phyloP scores from a whole-genome alignment of 2,113 vertebrate genomes.

The Garra rufa region DNA sequence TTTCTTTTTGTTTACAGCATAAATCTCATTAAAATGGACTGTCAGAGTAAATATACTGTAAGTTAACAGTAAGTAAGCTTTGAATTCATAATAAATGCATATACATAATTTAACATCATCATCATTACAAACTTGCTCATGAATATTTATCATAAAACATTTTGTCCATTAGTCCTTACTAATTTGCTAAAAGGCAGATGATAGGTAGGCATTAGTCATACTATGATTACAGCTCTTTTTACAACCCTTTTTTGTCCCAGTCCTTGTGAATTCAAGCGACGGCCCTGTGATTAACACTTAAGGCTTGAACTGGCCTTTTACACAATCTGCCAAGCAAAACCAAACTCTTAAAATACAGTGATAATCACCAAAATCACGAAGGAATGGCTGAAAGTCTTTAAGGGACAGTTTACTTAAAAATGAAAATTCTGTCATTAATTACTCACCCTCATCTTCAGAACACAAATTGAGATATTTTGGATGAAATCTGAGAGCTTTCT shows the following conservation, averaged over 20 bases:
- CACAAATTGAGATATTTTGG: too few species aligned
- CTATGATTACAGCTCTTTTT: neutral
- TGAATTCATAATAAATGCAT: neutral
- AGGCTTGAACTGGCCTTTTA: neutral
- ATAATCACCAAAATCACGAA: neutral
- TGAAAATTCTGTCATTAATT: too few species aligned
- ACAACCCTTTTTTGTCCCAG: neutral
- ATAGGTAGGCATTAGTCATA: neutral
- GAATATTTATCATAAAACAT: neutral
- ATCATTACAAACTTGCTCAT: neutral
- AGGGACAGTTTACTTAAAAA: too few species aligned
- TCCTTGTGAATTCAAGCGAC: neutral
- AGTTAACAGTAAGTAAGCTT: neutral
- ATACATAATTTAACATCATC: constrained; percentile 4
- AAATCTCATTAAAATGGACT: neutral
- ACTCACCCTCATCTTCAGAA: too few species aligned
- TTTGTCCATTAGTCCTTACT: neutral
- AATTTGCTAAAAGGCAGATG: neutral
- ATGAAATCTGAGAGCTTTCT: too few species aligned
- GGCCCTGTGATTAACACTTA: neutral
- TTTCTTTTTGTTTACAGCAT: neutral
- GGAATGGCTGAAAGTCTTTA: neutral
- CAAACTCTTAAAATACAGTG: neutral
- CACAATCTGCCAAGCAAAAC: neutral
- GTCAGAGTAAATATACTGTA: neutral